phyloP scores from a whole-genome alignment of 2,113 vertebrate genomes.

The Psophia crepitans region DNA sequence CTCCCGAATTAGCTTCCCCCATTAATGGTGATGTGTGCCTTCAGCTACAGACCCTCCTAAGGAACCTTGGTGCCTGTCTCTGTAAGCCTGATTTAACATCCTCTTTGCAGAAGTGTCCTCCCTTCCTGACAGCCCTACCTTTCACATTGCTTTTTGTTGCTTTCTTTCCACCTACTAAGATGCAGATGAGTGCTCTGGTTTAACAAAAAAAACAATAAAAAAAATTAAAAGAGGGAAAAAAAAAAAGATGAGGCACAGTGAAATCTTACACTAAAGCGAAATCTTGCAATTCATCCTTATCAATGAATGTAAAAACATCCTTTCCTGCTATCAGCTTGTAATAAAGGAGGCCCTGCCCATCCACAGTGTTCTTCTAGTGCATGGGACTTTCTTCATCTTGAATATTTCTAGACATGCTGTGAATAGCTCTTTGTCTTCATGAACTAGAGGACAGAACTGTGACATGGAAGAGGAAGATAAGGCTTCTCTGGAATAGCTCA shows the following conservation, averaged over 20 bases:
- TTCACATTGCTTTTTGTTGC: not conserved
- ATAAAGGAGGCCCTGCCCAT: not conserved
- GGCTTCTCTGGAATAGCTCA: slow-evolving; percentile 34
- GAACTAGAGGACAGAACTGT: not conserved
- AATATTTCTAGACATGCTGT: slow-evolving; percentile 29
- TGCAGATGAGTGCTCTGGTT: not conserved
- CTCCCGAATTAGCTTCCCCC: not conserved
- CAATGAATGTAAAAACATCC: not conserved
- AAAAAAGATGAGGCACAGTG: not conserved
- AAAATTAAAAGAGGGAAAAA: not conserved
- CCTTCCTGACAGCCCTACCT: not conserved
- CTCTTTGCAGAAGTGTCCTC: not conserved
- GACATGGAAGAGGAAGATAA: slow-evolving; percentile 19
- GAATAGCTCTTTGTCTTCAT: not conserved
- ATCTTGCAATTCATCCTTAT: not conserved
- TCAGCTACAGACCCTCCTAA: not conserved
- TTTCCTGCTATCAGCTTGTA: not conserved
- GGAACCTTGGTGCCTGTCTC: not conserved
- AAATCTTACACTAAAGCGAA: not conserved
- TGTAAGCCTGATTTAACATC: not conserved
- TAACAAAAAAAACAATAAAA: not conserved
- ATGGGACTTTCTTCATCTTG: not conserved
- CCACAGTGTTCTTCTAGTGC: not conserved
- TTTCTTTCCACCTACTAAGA: not conserved
- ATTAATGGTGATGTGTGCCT: not conserved